These are phyloP conservation scores for Carcharodon carcharias DNA, from an alignment of 2,797 vertebrate genomes.

Conservation along the genomic window DNA sequence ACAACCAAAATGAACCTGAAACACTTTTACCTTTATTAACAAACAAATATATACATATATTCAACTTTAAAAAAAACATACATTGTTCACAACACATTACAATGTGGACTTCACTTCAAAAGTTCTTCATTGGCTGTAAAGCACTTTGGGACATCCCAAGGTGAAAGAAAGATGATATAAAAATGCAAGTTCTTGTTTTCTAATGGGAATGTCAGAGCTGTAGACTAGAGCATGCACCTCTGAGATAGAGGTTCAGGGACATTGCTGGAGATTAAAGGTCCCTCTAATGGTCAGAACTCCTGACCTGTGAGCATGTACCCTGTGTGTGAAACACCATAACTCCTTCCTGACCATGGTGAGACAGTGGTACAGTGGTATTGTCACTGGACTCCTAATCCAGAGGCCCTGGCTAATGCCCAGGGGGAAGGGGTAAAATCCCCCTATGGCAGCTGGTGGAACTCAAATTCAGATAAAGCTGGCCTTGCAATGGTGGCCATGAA, in stretches of 20 bases:
- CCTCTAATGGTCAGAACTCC: not conserved
- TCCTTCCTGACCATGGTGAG: not conserved
- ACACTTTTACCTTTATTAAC: too few species aligned
- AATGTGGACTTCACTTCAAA: not conserved
- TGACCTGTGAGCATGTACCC: not conserved
- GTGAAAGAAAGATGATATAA: not conserved
- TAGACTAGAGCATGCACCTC: not conserved
- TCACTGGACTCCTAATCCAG: too few species aligned
- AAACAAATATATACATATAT: too few species aligned
- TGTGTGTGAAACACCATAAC: not conserved
- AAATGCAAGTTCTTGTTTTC: not conserved
- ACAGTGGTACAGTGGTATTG: too few species aligned
- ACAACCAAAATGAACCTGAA: too few species aligned
- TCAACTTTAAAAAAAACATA: too few species aligned
- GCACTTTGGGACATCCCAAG: not conserved
- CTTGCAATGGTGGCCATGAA: too few species aligned
- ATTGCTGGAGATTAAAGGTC: not conserved
- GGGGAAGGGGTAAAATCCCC: too few species aligned
- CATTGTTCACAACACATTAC: too few species aligned
- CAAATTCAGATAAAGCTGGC: too few species aligned
- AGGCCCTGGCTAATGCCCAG: too few species aligned
- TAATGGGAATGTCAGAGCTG: not conserved
- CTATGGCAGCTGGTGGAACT: too few species aligned
- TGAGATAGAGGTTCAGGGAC: not conserved
- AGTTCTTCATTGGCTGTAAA: not conserved